phyloP scores from a whole-genome alignment of 2,888 invertebrate genomes.

The Ophioninae sp. region DNA sequence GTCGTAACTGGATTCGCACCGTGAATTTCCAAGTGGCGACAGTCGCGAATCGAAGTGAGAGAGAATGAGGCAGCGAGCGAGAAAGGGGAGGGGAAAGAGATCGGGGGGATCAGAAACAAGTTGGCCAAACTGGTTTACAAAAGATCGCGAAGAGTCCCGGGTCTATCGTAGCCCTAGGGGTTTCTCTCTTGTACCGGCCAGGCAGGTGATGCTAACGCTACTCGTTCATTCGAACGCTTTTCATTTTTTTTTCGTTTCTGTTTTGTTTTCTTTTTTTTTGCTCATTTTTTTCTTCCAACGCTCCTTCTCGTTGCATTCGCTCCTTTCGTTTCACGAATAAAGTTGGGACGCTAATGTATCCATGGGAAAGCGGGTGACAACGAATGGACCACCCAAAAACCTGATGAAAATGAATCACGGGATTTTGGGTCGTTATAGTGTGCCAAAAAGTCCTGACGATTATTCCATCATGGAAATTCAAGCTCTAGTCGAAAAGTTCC shows the following conservation, averaged over 20 bases:
- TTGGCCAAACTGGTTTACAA: conserved; percentile 58
- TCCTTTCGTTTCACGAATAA: not conserved
- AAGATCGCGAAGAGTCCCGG: conserved; percentile 42
- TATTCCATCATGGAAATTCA: too few relatives aligned
- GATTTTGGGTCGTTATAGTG: not conserved
- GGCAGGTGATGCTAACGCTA: conserved; percentile 52
- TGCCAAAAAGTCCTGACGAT: too few relatives aligned
- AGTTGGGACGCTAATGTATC: not conserved
- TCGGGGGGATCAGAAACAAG: conserved; percentile 26
- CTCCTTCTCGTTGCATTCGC: conserved; percentile 18
- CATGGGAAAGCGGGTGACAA: not conserved
- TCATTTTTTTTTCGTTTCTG: not conserved
- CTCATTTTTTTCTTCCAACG: not conserved
- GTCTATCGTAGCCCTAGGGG: conserved; percentile 51
- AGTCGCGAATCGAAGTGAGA: conserved; percentile 9
- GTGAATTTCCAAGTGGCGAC: conserved; percentile 33
- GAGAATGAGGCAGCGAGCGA: not conserved
- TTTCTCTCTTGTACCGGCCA: conserved; percentile 4
- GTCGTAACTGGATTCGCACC: conserved; percentile 33
- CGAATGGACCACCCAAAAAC: not conserved
- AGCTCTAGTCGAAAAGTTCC: too few relatives aligned
- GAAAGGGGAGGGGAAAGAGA: not conserved
- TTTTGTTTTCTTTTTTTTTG: not conserved
- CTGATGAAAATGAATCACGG: not conserved
- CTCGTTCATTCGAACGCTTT: conserved; percentile 9